Evolutionary conservation across 2,888 invertebrate species (phyloP).

Genomic region (Drosophila mercatorum): DNA sequence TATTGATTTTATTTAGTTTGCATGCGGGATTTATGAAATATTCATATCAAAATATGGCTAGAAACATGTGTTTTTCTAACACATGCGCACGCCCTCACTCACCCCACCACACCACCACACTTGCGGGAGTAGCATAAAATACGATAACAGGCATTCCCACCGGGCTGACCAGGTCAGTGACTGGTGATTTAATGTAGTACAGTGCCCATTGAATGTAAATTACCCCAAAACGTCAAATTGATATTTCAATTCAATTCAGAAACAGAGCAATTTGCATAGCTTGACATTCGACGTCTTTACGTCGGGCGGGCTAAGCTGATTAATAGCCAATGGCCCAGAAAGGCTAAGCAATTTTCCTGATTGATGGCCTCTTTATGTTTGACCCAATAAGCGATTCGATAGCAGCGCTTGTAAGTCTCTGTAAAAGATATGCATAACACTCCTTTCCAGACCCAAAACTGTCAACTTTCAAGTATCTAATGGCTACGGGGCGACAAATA

Average conservation of each 20-base stretch:
- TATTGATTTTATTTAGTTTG: conserved; percentile 73
- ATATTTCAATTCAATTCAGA: conserved; percentile 43
- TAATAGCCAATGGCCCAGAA: conserved; percentile 24
- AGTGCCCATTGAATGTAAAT: conserved; percentile 14
- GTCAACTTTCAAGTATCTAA: background rate
- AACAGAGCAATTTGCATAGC: conserved; percentile 29
- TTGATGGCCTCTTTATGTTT: conserved; percentile 45
- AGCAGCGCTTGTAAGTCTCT: background rate
- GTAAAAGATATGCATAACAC: conserved; percentile 9
- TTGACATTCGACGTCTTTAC: conserved; percentile 1
- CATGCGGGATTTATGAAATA: conserved; percentile 75
- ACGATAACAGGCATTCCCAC: conserved; percentile 30
- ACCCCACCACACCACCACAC: background rate
- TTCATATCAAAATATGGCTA: conserved; percentile 63
- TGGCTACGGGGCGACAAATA: conserved; percentile 2
- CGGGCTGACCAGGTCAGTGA: conserved; percentile 14
- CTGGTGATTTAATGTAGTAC: conserved; percentile 37
- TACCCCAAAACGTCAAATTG: conserved; percentile 21
- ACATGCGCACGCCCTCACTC: conserved; percentile 20
- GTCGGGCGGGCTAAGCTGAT: conserved; percentile 14
- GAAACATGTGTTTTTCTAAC: conserved; percentile 55
- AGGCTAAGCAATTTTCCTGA: conserved; percentile 33
- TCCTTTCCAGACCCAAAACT: background rate
- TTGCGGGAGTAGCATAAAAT: conserved; percentile 16
- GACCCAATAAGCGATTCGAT: conserved; percentile 6